phyloP scores from a whole-genome alignment of 2,797 vertebrate species.

The Coracias cyanogaster region DNA sequence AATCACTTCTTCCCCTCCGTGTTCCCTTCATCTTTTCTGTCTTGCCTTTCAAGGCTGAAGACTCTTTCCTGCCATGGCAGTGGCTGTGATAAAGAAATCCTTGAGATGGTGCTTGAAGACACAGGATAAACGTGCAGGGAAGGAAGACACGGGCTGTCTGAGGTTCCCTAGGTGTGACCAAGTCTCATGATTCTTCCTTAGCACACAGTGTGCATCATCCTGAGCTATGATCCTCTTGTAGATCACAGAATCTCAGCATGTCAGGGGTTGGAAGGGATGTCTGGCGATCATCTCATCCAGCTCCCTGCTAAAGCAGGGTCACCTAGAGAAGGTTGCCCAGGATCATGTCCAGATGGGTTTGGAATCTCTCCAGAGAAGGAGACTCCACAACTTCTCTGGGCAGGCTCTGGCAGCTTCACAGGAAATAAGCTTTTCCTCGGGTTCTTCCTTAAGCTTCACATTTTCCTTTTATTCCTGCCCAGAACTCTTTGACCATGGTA shows the following conservation, averaged over 20 bases:
- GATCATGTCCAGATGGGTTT: background rate
- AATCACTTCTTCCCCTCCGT: background rate
- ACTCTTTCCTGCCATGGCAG: background rate
- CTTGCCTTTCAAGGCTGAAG: background rate
- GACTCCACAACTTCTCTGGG: background rate
- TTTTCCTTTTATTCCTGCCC: background rate
- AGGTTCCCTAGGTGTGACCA: background rate
- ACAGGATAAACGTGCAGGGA: background rate
- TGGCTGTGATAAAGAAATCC: background rate
- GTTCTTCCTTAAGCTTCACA: background rate
- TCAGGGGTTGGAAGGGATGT: background rate
- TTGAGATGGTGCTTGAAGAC: background rate
- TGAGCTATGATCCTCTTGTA: background rate
- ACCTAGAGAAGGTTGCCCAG: background rate
- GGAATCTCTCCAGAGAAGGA: background rate
- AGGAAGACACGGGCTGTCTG: background rate
- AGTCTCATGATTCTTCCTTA: background rate
- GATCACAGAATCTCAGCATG: background rate
- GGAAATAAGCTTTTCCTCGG: background rate
- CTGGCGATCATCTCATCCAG: background rate
- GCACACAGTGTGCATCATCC: background rate
- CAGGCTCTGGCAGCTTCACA: background rate
- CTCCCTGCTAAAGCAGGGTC: background rate
- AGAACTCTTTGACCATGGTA: fast-evolving
- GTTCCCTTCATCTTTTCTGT: background rate